phyloP scores from a whole-genome alignment of 2,113 vertebrate species.

The Phalacrocorax pelagicus region DNA sequence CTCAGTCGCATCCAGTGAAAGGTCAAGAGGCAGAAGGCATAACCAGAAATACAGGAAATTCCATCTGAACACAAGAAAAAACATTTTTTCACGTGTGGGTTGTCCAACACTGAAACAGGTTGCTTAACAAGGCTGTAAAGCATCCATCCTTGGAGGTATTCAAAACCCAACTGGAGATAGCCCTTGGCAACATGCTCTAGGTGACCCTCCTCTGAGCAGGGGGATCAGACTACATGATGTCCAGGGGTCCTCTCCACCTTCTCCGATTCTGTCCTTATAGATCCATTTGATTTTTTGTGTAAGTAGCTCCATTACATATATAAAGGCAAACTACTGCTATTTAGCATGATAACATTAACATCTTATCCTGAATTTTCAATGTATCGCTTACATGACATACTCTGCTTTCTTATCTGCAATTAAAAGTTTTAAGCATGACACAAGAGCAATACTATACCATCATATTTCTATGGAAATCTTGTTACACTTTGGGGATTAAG shows the following conservation, averaged over 20 bases:
- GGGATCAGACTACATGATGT: background rate
- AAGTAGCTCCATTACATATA: background rate
- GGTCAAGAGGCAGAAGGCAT: background rate
- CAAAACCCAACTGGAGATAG: background rate
- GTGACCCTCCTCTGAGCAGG: background rate
- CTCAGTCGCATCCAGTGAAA: background rate
- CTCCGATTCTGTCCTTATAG: background rate
- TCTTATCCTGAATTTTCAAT: background rate
- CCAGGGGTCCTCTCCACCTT: background rate
- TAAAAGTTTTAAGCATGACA: background rate
- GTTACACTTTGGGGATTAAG: background rate
- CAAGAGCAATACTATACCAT: background rate
- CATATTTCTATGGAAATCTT: background rate
- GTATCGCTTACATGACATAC: background rate
- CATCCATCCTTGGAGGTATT: background rate
- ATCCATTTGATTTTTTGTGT: background rate
- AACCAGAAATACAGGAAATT: background rate
- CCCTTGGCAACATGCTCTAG: background rate
- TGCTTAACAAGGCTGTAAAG: background rate
- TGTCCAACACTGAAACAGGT: background rate
- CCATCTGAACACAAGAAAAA: background rate
- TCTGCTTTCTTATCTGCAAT: background rate
- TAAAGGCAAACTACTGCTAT: background rate
- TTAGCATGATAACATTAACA: background rate
- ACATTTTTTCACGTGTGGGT: background rate